Base-by-base conservation (phyloP, 1,140 invertebrate genomes). In the Mesaphorura yosii region DNA sequence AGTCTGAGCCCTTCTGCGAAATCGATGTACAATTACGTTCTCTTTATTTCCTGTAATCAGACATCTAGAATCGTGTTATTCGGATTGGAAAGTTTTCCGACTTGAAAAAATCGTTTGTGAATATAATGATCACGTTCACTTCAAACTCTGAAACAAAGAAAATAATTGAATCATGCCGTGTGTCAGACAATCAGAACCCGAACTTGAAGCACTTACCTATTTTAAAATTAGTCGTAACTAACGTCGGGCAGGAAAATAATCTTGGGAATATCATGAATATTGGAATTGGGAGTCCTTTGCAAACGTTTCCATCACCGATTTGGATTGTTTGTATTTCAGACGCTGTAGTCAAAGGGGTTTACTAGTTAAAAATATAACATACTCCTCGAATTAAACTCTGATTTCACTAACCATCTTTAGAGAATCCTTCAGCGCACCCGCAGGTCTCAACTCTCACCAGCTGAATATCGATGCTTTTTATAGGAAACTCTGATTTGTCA, bases 321-420 rank as follows among this genome's bases (percentile, higher is more conserved):
- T 98, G 92, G 68, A 96, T 93, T 68, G 93, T 96, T 74, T 95
- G 92, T 62, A 97, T 91, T 76, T 97, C 93, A 2, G 92, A 96
- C 2, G 89, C 90, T 92, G 67, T 53, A 73, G 66, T n/a, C n/a
- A n/a, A n/a, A n/a, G n/a, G n/a, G n/a, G n/a, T n/a, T n/a, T 17
- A 19, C 19, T 19, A 48, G 20, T 22, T 5, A 5, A 15, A 48
- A 37, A 17, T 34, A 34, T 7, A n/a, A 19, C 37, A 48, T 34
- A 10, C 14, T 26, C 14, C 23, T 26, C 14, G 6, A 7, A 46
- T 26, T 41, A 41, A 20, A 37, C 17, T 12, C 12, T 37, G 17
- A 37, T 41, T 46, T 46, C 22, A 4, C 65, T 69, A 73, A 91
- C 88, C 85, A 75, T 97, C 91, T 75, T 82, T 82, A 3, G 90